Conservation (phyloP, 2,113 vertebrate genomes). For the Psephotus haematonotus region DNA sequence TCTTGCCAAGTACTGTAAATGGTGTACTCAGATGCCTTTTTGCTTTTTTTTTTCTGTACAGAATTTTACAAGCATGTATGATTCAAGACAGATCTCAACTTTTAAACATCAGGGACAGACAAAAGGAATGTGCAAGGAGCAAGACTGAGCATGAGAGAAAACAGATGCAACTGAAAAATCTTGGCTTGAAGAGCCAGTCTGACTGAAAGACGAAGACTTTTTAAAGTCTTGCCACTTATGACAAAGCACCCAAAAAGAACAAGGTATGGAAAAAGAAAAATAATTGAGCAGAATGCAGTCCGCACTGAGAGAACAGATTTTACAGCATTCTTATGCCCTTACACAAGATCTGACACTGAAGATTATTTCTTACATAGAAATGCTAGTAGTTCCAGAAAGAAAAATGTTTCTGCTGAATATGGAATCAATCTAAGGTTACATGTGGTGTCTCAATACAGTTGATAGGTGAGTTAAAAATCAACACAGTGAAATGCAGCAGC, state of each 20-base stretch:
- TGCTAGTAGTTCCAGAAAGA: background rate
- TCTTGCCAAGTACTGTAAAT: background rate
- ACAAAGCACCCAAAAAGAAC: constrained; percentile 33
- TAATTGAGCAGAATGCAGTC: constrained; percentile 16
- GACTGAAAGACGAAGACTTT: background rate
- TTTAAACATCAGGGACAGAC: constrained; percentile 77
- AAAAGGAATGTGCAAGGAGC: constrained; percentile 55
- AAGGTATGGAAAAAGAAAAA: constrained; percentile 5
- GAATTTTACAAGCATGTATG: background rate
- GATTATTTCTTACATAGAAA: background rate
- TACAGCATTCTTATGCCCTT: constrained; percentile 38
- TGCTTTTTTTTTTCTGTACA: background rate
- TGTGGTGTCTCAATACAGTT: background rate
- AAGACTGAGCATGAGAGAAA: constrained; percentile 77
- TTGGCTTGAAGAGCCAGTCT: constrained; percentile 7
- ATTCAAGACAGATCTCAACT: constrained; percentile 66
- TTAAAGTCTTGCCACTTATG: constrained; percentile 20
- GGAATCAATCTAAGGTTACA: background rate
- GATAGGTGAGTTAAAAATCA: background rate
- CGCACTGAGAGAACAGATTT: background rate
- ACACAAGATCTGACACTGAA: constrained; percentile 5
- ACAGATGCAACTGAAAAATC: constrained; percentile 65
- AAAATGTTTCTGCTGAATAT: background rate
- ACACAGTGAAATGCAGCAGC: background rate
- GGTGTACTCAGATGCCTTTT: background rate